Base-by-base conservation (phyloP, 2,888 invertebrate genomes). In the Brachylomia viminalis region DNA sequence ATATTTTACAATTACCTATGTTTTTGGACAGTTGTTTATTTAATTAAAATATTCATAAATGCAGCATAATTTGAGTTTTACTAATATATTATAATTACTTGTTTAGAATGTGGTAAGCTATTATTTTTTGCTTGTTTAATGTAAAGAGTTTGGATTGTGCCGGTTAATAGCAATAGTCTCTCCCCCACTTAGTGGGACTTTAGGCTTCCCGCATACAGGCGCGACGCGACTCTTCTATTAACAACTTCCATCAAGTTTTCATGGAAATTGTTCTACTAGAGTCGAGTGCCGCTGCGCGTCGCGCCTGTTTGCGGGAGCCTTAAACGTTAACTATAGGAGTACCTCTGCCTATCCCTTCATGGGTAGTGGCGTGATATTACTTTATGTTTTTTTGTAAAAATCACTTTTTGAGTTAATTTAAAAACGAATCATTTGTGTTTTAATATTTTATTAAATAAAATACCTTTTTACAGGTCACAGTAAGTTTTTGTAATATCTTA, bases 81-180 rank as follows among this genome's bases (percentile, higher is more conserved):
- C 33, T 67, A 67, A 67, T 13, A n/a, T 17, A 33, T 11, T 54
- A 11, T 54, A 11, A 67, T 54, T n/a, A 54, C 7, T 67, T 17
- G 17, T 54, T 33, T 33, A 67, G 67, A 33, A 67, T 13, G 67
- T 17, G 67, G 67, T 67, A 67, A 67, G 67, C 1, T n/a, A 33
- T 33, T 33, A 13, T 30, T 47, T 45, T 6, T 20, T 66, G 23
- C 15, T 66, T 49, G 15, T 49, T 33, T 33, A 3, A n/a, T 49
- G 5, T 33, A 17, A 33, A 23, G 0, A 3, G 10, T 33, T 5
- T n/a, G 0, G 30, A 17, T 66, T 30, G 30, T 1, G 20, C 8
- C 1, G 15, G 10, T 30, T 30, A 8, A 2, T 30, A 23, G 47
- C 15, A 20, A 47, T 47, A 8, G 13, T 1, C 38, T 17, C 62